Conservation (phyloP, 2,797 vertebrate species). For the Atherinosoma microstoma region DNA sequence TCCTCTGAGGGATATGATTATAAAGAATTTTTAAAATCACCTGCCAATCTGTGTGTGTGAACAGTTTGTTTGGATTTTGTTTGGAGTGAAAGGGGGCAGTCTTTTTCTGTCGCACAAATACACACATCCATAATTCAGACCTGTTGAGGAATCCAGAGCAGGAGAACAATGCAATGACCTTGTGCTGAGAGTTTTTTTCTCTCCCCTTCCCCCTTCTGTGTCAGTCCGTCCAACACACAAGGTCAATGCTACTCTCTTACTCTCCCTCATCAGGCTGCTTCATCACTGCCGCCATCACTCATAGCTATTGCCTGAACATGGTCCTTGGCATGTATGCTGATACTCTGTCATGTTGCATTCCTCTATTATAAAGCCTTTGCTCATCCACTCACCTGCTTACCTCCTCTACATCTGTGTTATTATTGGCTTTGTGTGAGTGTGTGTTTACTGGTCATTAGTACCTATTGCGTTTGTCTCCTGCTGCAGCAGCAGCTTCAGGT, state of each 20-base stretch:
- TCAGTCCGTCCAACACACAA: slow-evolving; percentile 53
- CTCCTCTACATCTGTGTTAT: slow-evolving; percentile 55
- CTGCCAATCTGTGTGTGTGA: background rate
- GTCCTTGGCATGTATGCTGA: slow-evolving; percentile 37
- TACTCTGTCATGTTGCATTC: slow-evolving; percentile 56
- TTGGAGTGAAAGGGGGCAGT: background rate
- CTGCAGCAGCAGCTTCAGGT: slow-evolving; percentile 89
- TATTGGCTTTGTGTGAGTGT: slow-evolving; percentile 28
- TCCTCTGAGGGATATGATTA: slow-evolving; percentile 28
- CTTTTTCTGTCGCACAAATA: slow-evolving; percentile 31
- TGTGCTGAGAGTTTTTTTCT: slow-evolving; percentile 48
- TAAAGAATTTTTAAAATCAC: slow-evolving; percentile 40
- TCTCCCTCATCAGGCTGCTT: slow-evolving; percentile 24
- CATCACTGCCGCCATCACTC: slow-evolving; percentile 44
- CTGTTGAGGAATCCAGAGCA: slow-evolving; percentile 56
- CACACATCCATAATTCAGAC: slow-evolving; percentile 57
- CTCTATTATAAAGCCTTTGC: slow-evolving; percentile 47
- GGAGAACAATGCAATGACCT: slow-evolving; percentile 72
- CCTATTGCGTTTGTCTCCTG: slow-evolving; percentile 89
- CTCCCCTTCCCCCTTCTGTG: slow-evolving; percentile 9
- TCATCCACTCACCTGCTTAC: slow-evolving; percentile 45
- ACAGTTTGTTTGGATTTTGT: slow-evolving; percentile 36
- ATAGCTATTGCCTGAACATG: slow-evolving; percentile 60
- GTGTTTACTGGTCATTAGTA: slow-evolving; percentile 74
- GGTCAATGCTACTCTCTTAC: slow-evolving; percentile 54